A percentile compares a stretch with the other conserved stretches of the same genome.
Conservation (phyloP, 2,113 vertebrate species). For the Myanophis thanlyinensis region DNA sequence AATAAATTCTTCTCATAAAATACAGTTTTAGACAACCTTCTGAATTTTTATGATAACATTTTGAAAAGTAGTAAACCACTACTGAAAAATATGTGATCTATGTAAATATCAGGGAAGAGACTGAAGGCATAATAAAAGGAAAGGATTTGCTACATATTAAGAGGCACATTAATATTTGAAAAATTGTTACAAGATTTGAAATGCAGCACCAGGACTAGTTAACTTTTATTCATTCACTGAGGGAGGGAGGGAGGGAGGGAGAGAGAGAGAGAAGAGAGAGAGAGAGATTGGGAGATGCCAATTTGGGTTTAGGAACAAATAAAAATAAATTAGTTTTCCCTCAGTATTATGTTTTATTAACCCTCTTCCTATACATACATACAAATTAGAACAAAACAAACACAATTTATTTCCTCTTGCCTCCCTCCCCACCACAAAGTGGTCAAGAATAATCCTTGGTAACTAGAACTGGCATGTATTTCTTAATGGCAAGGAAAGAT, state of each 20-base stretch:
- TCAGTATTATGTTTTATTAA: not conserved
- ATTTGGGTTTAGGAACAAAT: not conserved
- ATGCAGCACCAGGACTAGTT: not conserved
- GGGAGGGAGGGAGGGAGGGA: too few relatives aligned
- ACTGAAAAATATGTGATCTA: not conserved
- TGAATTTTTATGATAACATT: not conserved
- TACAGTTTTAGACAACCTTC: not conserved
- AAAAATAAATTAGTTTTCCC: not conserved
- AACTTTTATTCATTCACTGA: not conserved
- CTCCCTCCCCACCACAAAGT: not conserved
- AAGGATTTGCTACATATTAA: not conserved
- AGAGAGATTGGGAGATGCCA: not conserved
- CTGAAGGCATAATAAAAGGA: not conserved
- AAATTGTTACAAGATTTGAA: not conserved
- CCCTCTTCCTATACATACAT: not conserved
- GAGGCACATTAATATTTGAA: not conserved
- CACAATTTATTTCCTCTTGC: not conserved
- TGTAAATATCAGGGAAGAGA: not conserved
- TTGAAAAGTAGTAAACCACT: not conserved
- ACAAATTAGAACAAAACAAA: not conserved
- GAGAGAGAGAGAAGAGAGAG: too few relatives aligned
- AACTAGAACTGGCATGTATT: not conserved
- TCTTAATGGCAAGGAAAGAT: not conserved
- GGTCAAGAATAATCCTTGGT: not conserved
- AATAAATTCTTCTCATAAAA: not conserved